phyloP scores from a whole-genome alignment of 2,113 vertebrate genomes.

The Brachirus orientalis region DNA sequence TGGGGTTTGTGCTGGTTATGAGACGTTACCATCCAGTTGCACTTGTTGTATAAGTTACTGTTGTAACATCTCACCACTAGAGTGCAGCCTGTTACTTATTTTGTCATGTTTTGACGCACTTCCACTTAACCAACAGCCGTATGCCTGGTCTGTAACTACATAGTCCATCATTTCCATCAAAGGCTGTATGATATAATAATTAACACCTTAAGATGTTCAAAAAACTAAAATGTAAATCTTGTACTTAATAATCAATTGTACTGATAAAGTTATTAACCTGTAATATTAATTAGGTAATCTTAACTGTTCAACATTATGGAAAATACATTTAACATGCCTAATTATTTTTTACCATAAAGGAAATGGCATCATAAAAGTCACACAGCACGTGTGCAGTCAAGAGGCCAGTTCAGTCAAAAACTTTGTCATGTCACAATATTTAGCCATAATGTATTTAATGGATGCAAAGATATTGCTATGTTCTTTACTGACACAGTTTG shows the following conservation, averaged over 20 bases:
- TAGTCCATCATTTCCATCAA: conserved; percentile 12
- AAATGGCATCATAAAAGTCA: conserved; percentile 7
- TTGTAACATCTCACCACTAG: conserved; percentile 69
- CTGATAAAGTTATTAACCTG: background rate
- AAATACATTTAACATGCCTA: no score
- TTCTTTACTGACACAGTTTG: conserved; percentile 31
- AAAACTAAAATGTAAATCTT: background rate
- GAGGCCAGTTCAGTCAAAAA: conserved; percentile 13
- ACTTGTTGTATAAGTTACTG: conserved; percentile 9
- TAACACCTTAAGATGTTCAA: background rate
- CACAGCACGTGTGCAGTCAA: conserved; percentile 7
- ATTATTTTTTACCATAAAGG: background rate
- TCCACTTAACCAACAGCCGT: conserved; percentile 18
- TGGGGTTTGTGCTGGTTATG: background rate
- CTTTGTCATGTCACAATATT: conserved; percentile 25
- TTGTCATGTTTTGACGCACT: conserved; percentile 13
- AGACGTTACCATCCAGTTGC: conserved; percentile 2
- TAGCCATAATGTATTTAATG: conserved; percentile 33
- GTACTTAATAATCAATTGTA: background rate
- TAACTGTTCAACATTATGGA: background rate
- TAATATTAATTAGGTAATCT: background rate
- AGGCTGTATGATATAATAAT: background rate
- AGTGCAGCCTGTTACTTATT: conserved; percentile 72
- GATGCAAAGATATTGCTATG: conserved; percentile 29
- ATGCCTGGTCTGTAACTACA: conserved; percentile 4